Evolutionary conservation across 1,140 invertebrate genomes (phyloP).

Genomic region (Leptoteleia sp.): DNA sequence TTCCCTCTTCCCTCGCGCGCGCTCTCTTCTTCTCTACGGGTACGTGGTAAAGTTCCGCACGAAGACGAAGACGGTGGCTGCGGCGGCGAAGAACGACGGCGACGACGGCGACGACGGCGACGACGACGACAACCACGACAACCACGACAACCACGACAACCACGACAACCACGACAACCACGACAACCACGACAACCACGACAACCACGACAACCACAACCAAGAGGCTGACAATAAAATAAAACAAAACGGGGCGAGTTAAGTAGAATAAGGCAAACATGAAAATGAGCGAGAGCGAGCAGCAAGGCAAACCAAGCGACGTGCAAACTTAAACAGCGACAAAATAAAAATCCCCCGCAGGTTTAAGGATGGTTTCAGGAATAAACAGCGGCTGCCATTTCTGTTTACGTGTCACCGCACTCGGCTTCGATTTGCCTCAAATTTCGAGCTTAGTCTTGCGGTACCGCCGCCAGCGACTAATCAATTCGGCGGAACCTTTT

Average conservation of each 20-base stretch:
- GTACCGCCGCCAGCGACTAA: slow-evolving; percentile 1
- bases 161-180: no score
- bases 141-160: no score
- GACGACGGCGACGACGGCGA: not conserved
- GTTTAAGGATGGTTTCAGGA: slow-evolving; percentile 19
- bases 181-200: no score
- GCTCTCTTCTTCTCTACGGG: slow-evolving; percentile 45
- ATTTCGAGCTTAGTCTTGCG: slow-evolving; percentile 14
- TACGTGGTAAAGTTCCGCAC: slow-evolving; percentile 63
- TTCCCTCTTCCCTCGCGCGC: slow-evolving; percentile 30
- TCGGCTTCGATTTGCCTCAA: not conserved
- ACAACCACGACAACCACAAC: no score
- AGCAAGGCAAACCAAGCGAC: slow-evolving; percentile 46
- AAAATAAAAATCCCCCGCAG: slow-evolving; percentile 53
- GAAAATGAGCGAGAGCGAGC: slow-evolving; percentile 40
- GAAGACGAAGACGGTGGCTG: slow-evolving; percentile 17
- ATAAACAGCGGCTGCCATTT: slow-evolving; percentile 44
- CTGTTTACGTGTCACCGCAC: slow-evolving; percentile 18
- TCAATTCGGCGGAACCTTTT: not conserved
- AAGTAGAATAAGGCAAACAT: slow-evolving; percentile 51
- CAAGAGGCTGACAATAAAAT: slow-evolving; percentile 64
- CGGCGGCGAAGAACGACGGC: no score
- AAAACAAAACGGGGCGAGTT: slow-evolving; percentile 48
- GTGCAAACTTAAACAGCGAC: slow-evolving; percentile 45
- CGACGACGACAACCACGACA: no score